phyloP scores from a whole-genome alignment of 2,797 vertebrate genomes.

The Acipenser ruthenus region DNA sequence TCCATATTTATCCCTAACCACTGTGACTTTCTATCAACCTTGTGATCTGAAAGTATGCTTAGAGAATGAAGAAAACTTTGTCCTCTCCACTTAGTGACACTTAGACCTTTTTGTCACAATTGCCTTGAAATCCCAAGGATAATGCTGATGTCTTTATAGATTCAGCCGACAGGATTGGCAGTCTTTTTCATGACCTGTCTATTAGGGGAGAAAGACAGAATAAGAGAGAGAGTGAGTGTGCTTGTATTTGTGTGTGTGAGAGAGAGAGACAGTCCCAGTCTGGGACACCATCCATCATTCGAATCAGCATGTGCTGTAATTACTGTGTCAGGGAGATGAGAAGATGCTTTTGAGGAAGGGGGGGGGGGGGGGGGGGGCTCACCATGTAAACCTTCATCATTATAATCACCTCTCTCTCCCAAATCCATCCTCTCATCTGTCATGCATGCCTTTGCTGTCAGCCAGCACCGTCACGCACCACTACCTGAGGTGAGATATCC shows the following conservation, averaged over 20 bases:
- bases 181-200: constrained; percentile 16
- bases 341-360: constrained; percentile 59
- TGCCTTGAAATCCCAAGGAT: not conserved
- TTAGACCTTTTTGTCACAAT: not conserved
- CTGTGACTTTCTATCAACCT: too few species aligned
- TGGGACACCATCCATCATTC: constrained; percentile 75
- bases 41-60: too few species aligned
- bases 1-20: too few species aligned
- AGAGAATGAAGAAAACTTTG: too few species aligned
- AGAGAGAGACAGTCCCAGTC: constrained; percentile 55
- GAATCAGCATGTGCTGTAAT: constrained; percentile 79
- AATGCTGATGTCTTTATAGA: not conserved
- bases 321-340: constrained; percentile 76
- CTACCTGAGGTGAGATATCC: constrained; percentile 30
- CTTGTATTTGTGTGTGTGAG: constrained; percentile 30
- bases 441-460: constrained; percentile 66
- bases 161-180: not conserved
- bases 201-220: not conserved
- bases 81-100: not conserved
- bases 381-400: constrained; percentile 49
- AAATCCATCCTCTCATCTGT: constrained; percentile 61
- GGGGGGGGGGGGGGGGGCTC: constrained; percentile 39
- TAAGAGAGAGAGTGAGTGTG: constrained; percentile 12
- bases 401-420: constrained; percentile 49
- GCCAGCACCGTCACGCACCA: constrained; percentile 58